phyloP scores from a whole-genome alignment of 1,140 invertebrate species.

The Sitophilus oryzae region DNA sequence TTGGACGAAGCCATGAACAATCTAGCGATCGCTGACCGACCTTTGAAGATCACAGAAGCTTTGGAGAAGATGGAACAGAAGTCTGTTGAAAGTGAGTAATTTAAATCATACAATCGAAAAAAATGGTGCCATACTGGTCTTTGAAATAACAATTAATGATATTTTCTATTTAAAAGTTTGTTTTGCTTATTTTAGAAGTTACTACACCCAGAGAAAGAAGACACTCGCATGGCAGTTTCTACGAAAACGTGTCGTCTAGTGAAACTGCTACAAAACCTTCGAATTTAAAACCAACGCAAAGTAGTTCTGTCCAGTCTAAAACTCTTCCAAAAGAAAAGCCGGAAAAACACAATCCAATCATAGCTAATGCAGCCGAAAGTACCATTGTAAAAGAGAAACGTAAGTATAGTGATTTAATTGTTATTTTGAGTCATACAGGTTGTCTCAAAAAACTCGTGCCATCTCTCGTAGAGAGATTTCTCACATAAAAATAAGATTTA shows the following conservation, averaged over 20 bases:
- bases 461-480: no score
- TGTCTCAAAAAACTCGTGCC: no score
- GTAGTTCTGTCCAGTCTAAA: slow-evolving; percentile 7
- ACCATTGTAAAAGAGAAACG: slow-evolving; percentile 14
- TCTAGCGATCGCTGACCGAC: slow-evolving; percentile 44
- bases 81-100: slow-evolving; percentile 14
- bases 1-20: slow-evolving; percentile 49
- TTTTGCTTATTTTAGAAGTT: background rate
- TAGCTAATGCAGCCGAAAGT: slow-evolving; percentile 1
- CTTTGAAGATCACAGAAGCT: slow-evolving; percentile 52
- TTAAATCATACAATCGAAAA: no score
- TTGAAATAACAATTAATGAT: no score
- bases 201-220: slow-evolving; percentile 18
- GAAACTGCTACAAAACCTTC: no score
- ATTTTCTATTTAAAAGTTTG: background rate
- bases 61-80: slow-evolving; percentile 48
- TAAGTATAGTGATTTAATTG: no score
- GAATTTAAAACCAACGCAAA: background rate
- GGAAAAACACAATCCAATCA: slow-evolving; percentile 6
- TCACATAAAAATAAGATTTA: no score
- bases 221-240: slow-evolving; percentile 32
- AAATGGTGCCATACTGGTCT: no score
- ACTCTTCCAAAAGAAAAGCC: slow-evolving; percentile 14
- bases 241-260: slow-evolving; percentile 34
- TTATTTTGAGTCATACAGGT: no score